phyloP scores from a whole-genome alignment of 2,113 vertebrate species.

The Sorex araneus region DNA sequence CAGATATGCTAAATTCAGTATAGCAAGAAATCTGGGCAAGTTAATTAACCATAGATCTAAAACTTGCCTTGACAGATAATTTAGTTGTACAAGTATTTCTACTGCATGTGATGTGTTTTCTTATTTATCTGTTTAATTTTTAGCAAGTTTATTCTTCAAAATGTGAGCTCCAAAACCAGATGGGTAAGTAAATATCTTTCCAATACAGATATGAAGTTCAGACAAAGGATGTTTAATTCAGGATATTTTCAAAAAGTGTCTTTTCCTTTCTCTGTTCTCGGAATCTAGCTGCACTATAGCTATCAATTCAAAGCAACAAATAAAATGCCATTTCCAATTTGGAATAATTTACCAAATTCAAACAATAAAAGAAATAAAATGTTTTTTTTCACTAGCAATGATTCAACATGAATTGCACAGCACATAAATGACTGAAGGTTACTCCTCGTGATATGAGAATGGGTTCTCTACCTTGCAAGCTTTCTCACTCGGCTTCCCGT shows the following conservation, averaged over 20 bases:
- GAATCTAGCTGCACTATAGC: not conserved
- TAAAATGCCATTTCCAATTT: not conserved
- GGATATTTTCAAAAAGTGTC: constrained; percentile 21
- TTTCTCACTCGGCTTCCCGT: not conserved
- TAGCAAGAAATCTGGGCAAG: not conserved
- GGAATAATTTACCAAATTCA: not conserved
- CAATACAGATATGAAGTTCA: not conserved
- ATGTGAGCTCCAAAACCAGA: not conserved
- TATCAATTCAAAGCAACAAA: constrained; percentile 7
- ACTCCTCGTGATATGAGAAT: not conserved
- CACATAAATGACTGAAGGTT: not conserved
- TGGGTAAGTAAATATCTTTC: not conserved
- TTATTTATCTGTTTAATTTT: not conserved
- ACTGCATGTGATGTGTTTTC: not conserved
- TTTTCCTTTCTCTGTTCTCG: not conserved
- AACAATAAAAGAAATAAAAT: constrained; percentile 7
- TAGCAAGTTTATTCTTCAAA: not conserved
- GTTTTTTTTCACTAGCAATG: not conserved
- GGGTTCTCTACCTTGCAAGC: not conserved
- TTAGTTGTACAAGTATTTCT: not conserved
- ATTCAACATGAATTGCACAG: not conserved
- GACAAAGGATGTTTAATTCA: not conserved
- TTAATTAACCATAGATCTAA: not conserved
- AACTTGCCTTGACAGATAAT: not conserved
- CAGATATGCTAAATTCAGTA: not conserved